Evolutionary conservation across 2,797 vertebrate species (phyloP), one percentile per base, ranked within the genome.

Genomic region (Garrulus glandarius): DNA sequence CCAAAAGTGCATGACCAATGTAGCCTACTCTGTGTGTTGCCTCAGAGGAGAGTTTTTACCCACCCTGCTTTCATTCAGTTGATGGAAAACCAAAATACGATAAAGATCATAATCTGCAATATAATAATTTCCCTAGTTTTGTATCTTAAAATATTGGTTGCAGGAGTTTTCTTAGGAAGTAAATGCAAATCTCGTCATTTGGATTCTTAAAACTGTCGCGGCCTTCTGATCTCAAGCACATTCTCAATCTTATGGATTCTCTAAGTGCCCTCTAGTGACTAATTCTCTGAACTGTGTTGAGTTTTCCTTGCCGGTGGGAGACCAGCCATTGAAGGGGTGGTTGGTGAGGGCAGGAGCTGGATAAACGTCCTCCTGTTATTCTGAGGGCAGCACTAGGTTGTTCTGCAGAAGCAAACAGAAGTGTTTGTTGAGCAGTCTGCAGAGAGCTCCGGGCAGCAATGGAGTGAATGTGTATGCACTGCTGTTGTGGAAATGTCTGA

Each of bases 211-310:
- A 37, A 39, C 32, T 34, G 39, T 10, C 3, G 5, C 16, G 46
- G 26, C 34, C n/a, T 41, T 60, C 23, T 21, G 44, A n/a, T 43
- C 39, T 6, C 15, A 12, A 56, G 41, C 9, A 3, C 12, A 1
- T 59, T 75, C 41, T 61, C 29, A 16, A 1, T 49, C 50, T 94
- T 78, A 46, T 50, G 53, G 81, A 10, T 74, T 96, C 78, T 47
- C 2, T 37, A 77, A 69, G 95, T 85, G 93, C 92, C 95, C 93
- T 89, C 96, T 96, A 93, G 87, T 65, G 93, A 76, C 84, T 46
- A 8, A 47, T 67, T 52, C 43, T 49, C 37, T 60, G 47, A 55
- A 59, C 39, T 10, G 29, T 36, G 36, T 4, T 61, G 64, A 27
- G 15, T 44, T 90, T 74, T 69, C 70, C 12, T 1, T 36, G 59